Conservation (phyloP, 2,888 invertebrate genomes). For the Petrolisthes cinctipes region DNA sequence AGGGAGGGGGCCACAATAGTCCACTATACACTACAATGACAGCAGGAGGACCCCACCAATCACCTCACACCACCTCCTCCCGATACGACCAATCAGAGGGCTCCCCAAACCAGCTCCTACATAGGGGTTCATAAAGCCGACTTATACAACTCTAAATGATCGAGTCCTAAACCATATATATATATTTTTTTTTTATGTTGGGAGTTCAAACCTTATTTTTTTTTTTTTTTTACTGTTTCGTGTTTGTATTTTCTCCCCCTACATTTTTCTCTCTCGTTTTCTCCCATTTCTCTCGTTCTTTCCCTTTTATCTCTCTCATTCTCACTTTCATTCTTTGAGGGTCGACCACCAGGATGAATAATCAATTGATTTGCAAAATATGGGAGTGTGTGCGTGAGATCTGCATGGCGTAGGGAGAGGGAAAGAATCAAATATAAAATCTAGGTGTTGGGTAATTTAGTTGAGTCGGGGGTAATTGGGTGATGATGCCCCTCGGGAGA, state of each 20-base stretch:
- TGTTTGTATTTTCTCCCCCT: neutral
- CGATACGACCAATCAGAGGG: no score
- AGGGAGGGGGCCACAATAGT: no score
- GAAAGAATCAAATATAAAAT: neutral
- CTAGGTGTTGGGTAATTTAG: neutral
- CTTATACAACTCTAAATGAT: constrained; percentile 7
- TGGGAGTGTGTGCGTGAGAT: neutral
- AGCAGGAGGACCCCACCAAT: no score
- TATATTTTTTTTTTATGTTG: neutral
- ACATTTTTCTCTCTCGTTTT: neutral
- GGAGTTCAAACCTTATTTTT: neutral
- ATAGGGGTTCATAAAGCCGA: constrained; percentile 3
- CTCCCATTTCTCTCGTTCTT: neutral
- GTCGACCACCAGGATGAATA: neutral
- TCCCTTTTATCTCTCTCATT: neutral
- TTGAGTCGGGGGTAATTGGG: neutral
- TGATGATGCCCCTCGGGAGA: neutral
- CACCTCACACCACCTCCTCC: no score
- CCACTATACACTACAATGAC: no score
- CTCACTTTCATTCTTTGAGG: neutral
- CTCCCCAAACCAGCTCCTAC: no score
- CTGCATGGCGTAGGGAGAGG: neutral
- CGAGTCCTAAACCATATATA: neutral
- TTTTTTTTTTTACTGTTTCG: neutral
- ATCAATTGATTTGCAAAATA: constrained; percentile 5